Evolutionary conservation across 2,113 vertebrate species (phyloP).

Genomic region (Chionomys nivalis): DNA sequence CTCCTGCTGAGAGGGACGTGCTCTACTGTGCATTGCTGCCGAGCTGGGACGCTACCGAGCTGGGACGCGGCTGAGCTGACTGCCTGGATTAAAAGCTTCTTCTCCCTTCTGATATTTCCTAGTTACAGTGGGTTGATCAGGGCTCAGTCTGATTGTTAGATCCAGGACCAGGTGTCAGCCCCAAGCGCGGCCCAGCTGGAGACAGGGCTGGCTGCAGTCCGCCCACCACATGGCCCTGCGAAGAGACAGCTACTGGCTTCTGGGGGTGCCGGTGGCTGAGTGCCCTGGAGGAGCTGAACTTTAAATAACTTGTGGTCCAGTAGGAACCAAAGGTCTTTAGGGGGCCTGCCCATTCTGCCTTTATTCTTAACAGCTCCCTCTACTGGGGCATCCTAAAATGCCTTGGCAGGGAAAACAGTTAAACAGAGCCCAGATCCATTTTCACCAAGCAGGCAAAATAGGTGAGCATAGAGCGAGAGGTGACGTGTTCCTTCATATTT

Average conservation of each 20-base stretch:
- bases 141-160: not conserved
- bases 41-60: not conserved
- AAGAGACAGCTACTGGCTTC: not conserved
- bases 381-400: not conserved
- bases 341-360: not conserved
- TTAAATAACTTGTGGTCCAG: not conserved
- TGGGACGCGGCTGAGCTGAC: not conserved
- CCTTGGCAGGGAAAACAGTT: not conserved
- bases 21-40: not conserved
- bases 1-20: not conserved
- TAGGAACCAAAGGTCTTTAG: not conserved
- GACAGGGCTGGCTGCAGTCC: not conserved
- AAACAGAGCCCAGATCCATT: not conserved
- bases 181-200: not conserved
- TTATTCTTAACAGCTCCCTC: not conserved
- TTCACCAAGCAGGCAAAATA: not conserved
- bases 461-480: not conserved
- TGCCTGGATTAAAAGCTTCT: no score
- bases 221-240: not conserved
- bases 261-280: not conserved
- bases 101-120: not conserved
- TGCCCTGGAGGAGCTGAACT: not conserved
- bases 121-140: not conserved
- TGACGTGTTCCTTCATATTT: not conserved
- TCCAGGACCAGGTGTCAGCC: not conserved